Evolutionary conservation across 1,140 invertebrate species (phyloP).

Genomic region (Caenorhabditis brenneri): DNA sequence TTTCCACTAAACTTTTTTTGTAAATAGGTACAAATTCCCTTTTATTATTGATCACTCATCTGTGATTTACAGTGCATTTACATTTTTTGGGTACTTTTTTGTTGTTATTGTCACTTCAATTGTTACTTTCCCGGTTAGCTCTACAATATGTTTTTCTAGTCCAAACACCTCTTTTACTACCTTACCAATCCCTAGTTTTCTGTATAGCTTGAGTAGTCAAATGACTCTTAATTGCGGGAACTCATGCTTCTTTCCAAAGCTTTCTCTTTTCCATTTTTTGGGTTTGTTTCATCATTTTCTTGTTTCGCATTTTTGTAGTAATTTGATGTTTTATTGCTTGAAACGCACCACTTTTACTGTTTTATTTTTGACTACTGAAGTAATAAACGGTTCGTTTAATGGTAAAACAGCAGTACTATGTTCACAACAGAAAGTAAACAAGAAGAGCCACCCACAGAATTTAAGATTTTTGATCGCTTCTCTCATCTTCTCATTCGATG

Average conservation of each 20-base stretch:
- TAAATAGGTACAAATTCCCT: slow-evolving; percentile 6
- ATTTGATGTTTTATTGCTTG: slow-evolving; percentile 35
- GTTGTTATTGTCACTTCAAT: neutral
- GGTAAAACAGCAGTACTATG: neutral
- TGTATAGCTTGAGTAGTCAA: neutral
- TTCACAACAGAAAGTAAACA: neutral
- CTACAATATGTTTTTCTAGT: neutral
- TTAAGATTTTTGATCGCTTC: slow-evolving; percentile 1
- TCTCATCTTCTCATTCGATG: neutral
- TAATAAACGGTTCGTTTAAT: slow-evolving; percentile 25
- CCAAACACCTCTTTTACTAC: neutral
- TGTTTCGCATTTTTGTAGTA: neutral
- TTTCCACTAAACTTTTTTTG: slow-evolving; percentile 56
- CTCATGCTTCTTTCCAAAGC: neutral
- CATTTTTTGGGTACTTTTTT: neutral
- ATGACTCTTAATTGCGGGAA: neutral
- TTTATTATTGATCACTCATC: neutral
- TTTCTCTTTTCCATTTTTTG: neutral
- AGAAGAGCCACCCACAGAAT: too few species aligned
- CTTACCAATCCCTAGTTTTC: neutral
- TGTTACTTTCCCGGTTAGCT: neutral
- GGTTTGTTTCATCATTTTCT: neutral
- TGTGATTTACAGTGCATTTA: neutral
- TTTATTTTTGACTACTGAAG: neutral
- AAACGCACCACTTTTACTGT: neutral